Conservation (phyloP, 2,113 vertebrate species). For the Pteruthius melanotis region DNA sequence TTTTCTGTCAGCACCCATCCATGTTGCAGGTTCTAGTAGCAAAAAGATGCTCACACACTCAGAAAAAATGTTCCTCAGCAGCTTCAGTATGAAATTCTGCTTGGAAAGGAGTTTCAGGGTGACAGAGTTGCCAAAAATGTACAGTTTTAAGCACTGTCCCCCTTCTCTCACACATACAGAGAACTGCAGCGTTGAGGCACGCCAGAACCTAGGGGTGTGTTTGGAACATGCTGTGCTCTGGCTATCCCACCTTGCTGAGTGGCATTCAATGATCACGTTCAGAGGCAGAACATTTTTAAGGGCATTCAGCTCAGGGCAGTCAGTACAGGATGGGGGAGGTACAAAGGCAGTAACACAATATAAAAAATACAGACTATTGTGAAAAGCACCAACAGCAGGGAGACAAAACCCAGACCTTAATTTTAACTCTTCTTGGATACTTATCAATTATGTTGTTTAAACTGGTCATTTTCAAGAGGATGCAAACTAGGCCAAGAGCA, state of each 20-base stretch:
- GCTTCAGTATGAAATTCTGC: neutral
- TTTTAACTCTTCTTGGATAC: neutral
- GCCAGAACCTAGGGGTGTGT: neutral
- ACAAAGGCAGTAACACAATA: neutral
- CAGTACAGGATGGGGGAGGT: neutral
- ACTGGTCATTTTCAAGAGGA: neutral
- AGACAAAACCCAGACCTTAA: neutral
- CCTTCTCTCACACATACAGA: neutral
- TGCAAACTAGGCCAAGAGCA: neutral
- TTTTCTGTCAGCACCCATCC: neutral
- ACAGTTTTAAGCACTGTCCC: neutral
- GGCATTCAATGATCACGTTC: neutral
- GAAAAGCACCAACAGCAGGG: neutral
- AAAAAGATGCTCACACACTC: neutral
- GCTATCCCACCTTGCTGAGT: neutral
- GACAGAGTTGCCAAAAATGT: neutral
- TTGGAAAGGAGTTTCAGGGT: neutral
- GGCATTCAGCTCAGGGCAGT: neutral
- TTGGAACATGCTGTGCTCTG: neutral
- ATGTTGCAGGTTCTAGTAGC: neutral
- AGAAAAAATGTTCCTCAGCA: neutral
- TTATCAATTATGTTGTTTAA: neutral
- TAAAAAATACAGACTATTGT: neutral
- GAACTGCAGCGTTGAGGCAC: neutral
- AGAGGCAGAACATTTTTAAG: neutral